Evolutionary conservation across 2,113 vertebrate species (phyloP).

Genomic region (Alethe castanea): DNA sequence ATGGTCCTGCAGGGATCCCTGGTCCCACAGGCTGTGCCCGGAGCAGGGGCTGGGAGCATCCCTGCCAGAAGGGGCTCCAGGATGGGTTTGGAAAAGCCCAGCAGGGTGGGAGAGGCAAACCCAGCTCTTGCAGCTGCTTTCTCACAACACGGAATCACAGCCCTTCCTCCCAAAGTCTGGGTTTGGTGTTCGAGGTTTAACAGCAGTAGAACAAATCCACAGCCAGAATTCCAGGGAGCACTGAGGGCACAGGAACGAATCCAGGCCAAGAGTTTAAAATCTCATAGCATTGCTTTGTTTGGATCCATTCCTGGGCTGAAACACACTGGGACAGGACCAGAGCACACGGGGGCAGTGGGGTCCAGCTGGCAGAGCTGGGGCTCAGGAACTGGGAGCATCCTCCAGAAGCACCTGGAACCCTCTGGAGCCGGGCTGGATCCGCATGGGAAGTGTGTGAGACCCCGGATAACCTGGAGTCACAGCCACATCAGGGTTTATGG

Average conservation of each 20-base stretch:
- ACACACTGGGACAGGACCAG: fast-evolving
- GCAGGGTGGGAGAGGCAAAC: neutral
- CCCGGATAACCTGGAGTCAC: neutral
- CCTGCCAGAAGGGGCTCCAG: neutral
- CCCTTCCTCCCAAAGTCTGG: neutral
- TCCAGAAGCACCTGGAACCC: neutral
- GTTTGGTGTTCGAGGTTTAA: neutral
- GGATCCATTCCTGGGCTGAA: fast-evolving
- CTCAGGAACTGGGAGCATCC: neutral
- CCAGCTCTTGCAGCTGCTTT: neutral
- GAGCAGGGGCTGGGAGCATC: neutral
- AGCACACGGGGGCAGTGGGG: neutral
- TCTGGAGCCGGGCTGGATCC: fast-evolving
- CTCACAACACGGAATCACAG: neutral
- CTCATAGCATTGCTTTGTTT: neutral
- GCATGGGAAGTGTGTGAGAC: fast-evolving
- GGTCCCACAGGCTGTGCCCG: too few species aligned
- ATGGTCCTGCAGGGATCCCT: neutral
- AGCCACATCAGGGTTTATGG: fast-evolving
- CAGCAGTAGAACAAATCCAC: neutral
- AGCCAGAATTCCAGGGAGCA: neutral
- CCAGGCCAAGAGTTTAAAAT: neutral
- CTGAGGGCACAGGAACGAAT: neutral
- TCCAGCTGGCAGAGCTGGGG: neutral
- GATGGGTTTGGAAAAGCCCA: neutral